phyloP scores from a whole-genome alignment of 2,888 invertebrate genomes.

The Syritta pipiens region DNA sequence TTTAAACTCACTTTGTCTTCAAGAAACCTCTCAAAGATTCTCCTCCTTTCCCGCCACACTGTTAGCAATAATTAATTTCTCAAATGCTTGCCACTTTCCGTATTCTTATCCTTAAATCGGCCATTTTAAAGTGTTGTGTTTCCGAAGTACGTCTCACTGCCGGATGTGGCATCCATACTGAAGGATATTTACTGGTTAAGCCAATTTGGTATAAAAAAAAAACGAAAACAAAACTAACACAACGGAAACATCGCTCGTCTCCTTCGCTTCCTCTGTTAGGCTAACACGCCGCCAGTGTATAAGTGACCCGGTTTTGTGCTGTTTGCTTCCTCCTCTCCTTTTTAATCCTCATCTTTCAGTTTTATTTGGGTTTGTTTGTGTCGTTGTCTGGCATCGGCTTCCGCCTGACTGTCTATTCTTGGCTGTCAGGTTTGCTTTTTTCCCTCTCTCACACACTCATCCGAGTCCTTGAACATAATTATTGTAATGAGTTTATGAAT shows the following conservation, averaged over 20 bases:
- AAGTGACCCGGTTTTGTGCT: background rate
- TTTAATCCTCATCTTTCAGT: conserved; percentile 52
- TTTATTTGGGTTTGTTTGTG: conserved; percentile 45
- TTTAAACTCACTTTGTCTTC: too few relatives aligned
- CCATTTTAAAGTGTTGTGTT: conserved; percentile 22
- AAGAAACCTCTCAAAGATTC: too few relatives aligned
- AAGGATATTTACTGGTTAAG: conserved; percentile 16
- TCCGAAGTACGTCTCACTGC: conserved; percentile 2
- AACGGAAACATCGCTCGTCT: background rate
- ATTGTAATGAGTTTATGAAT: conserved; percentile 62
- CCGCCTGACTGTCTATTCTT: conserved; percentile 9
- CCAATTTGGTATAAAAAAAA: too few relatives aligned
- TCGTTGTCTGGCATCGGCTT: conserved; percentile 40
- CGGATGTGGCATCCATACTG: background rate
- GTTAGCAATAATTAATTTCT: background rate
- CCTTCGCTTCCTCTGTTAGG: background rate
- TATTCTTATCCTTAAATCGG: conserved; percentile 14
- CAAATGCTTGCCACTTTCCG: conserved; percentile 6
- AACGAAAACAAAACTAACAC: background rate
- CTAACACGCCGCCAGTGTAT: background rate
- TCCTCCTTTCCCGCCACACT: background rate
- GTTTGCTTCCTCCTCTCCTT: conserved; percentile 16
- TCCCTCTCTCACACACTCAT: conserved; percentile 1
- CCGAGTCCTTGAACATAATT: conserved; percentile 35
- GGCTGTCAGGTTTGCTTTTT: conserved; percentile 18